A percentile compares a stretch with the other conserved stretches of the same genome.
Evolutionary conservation across 2,113 vertebrate genomes (phyloP).

Genomic region (Oreocharis arfaki): DNA sequence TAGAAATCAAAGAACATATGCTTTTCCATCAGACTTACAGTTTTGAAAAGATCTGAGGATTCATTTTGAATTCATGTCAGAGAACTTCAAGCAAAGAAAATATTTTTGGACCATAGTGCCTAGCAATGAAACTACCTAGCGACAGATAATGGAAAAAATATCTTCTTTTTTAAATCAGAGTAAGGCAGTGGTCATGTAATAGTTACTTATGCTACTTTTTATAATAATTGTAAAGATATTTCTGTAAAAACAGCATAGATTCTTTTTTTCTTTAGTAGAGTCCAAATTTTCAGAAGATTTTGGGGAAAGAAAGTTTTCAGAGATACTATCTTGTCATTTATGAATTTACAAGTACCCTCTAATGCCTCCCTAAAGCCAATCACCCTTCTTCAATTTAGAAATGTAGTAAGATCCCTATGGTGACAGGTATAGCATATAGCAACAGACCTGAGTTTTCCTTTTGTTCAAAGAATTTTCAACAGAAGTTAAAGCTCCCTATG

Average conservation of each 20-base stretch:
- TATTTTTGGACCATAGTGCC: background rate
- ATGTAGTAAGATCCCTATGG: background rate
- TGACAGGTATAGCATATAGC: background rate
- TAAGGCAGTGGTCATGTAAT: background rate
- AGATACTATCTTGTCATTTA: background rate
- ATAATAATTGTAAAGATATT: background rate
- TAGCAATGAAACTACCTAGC: background rate
- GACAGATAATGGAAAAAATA: background rate
- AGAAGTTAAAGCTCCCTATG: background rate
- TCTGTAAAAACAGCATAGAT: background rate
- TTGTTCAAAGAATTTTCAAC: background rate
- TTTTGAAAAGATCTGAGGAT: background rate
- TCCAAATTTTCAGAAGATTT: background rate
- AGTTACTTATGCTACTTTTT: background rate
- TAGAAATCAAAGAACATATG: background rate
- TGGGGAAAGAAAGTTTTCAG: background rate
- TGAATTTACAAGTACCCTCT: background rate
- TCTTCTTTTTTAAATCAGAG: background rate
- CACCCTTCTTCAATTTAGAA: background rate
- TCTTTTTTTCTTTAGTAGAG: background rate
- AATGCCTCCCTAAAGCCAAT: background rate
- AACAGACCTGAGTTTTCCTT: background rate
- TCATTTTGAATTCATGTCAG: background rate
- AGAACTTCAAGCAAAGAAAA: conserved; percentile 1
- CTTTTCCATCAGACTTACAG: background rate